These are phyloP conservation scores for Pelodiscus sinensis DNA, from an alignment of 2,113 vertebrate genomes.

Conservation along the genomic window DNA sequence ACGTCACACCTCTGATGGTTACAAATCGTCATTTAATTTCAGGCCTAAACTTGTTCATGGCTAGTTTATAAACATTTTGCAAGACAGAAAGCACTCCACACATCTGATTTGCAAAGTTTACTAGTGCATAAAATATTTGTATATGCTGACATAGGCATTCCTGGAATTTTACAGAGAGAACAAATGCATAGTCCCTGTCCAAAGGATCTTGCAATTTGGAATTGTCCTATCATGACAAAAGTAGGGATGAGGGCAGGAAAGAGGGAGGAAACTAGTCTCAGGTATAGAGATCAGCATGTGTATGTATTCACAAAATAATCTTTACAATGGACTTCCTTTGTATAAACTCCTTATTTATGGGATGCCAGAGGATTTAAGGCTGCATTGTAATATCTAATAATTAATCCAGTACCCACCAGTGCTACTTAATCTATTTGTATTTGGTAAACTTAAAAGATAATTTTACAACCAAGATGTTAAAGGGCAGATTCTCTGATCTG, in stretches of 20 bases:
- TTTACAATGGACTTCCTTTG: background rate
- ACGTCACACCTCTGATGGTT: background rate
- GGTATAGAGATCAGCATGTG: background rate
- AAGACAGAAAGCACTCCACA: background rate
- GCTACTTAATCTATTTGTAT: background rate
- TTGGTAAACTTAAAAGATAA: background rate
- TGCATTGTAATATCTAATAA: background rate
- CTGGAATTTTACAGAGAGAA: background rate
- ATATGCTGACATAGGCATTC: background rate
- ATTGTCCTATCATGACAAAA: background rate
- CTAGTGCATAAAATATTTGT: background rate
- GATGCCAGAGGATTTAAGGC: no score
- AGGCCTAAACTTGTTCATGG: background rate
- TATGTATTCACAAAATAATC: background rate
- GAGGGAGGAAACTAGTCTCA: background rate
- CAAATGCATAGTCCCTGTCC: background rate
- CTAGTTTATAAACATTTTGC: background rate
- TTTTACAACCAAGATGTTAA: background rate
- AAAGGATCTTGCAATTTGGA: background rate
- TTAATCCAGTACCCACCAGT: background rate
- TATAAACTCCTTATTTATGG: background rate
- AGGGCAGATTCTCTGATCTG: background rate
- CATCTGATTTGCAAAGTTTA: background rate
- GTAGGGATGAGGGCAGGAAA: background rate
- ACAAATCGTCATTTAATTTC: background rate